Base-by-base conservation (phyloP, 2,113 vertebrate species). In the Peromyscus leucopus region DNA sequence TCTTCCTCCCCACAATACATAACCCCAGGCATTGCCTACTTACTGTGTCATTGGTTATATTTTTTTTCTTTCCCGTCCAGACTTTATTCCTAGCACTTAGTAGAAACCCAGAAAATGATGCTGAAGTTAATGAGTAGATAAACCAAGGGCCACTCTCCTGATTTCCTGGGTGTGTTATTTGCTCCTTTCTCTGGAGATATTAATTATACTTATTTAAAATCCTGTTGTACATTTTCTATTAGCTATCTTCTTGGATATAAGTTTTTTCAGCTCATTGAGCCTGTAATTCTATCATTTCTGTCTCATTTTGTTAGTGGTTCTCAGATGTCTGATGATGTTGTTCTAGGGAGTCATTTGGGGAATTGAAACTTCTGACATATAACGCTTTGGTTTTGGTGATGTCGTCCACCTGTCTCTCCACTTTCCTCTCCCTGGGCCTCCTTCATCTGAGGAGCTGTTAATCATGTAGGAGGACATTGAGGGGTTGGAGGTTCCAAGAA, bases 221-320 rank as follows among this genome's bases (percentile, higher is more conserved):
- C 22, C 61, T 88, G 55, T 46, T 88, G 33, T 55, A 59, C 61
- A 39, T 48, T 86, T 75, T 91, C 78, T 78, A 16, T 39, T n/a
- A 46, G 39, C 36, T 80, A 10, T 85, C 85, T 97, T 86, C 83
- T 78, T 46, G 55, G 67, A 55, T 82, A 15, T 89, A 88, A 95
- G 28, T 78, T 97, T 78, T 61, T 42, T 63, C 42, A 42, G 67
- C 85, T 82, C 69, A 28, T 88, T 33, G 67, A 95, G 39, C 59
- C 78, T 69, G 5, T 84, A 67, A 61, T 93, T 96, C 51, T 65
- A 21, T 82, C 12, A 91, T 76, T 94, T 95, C 78, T 89, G 33
- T 86, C 63, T 51, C 39, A 75, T 57, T 72, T 69, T 90, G 28
- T 88, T 22, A 36, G 12, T 65, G 26, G 22, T 31, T 85, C 93